A percentile compares a stretch with the other conserved stretches of the same genome.
Conservation (phyloP, 53 echinoderm and acorn worm species). For the Antedon mediterranea region DNA sequence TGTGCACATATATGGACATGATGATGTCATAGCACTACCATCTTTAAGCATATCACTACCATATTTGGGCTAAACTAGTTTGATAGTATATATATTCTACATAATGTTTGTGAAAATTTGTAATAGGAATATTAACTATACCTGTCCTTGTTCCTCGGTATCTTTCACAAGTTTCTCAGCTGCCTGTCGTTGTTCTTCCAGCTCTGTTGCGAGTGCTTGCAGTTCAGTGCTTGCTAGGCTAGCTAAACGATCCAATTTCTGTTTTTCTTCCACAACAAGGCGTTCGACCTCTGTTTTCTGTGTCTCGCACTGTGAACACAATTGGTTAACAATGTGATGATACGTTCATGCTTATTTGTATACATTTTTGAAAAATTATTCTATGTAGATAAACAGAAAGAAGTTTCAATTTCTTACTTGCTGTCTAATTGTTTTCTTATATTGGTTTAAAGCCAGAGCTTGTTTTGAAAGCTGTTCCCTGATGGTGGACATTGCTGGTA, state of each 20-base stretch:
- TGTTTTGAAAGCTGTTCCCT: constrained; percentile 19
- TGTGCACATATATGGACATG: too few relatives aligned
- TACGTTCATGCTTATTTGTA: too few relatives aligned
- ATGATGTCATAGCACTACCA: too few relatives aligned
- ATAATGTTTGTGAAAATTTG: too few relatives aligned
- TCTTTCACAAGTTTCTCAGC: not conserved
- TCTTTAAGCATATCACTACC: too few relatives aligned
- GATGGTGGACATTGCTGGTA: constrained; percentile 23
- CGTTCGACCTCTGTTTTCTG: not conserved
- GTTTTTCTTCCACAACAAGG: not conserved
- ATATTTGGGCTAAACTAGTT: too few relatives aligned
- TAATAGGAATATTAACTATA: not conserved
- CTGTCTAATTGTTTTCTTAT: constrained; percentile 10
- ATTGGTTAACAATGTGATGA: not conserved
- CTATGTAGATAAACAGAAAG: too few relatives aligned
- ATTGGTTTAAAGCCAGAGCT: constrained; percentile 20
- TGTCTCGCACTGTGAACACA: not conserved
- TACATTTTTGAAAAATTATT: too few relatives aligned
- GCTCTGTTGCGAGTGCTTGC: not conserved
- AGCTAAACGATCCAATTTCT: not conserved
- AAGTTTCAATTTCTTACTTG: constrained; percentile 21
- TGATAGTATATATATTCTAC: too few relatives aligned
- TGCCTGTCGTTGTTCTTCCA: not conserved
- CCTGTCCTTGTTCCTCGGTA: not conserved
- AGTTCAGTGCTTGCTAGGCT: not conserved